These are phyloP conservation scores for Hemibagrus wyckioides DNA, from an alignment of 2,113 vertebrate species.

Conservation along the genomic window DNA sequence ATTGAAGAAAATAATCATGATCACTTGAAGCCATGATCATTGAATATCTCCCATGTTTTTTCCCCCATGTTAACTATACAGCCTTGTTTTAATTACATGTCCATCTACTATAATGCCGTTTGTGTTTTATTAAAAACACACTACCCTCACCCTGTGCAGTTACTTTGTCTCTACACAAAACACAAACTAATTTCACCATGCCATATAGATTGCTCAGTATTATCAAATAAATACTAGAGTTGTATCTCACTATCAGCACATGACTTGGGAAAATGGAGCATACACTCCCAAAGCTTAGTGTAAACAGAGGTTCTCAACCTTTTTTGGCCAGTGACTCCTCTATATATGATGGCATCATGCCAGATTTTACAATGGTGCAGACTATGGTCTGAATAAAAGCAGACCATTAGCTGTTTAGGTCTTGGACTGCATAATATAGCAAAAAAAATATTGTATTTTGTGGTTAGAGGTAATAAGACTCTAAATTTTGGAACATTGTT, in stretches of 20 bases:
- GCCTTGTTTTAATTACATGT: background rate
- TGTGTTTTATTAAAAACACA: background rate
- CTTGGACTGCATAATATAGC: background rate
- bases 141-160: background rate
- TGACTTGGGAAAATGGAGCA: background rate
- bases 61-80: background rate
- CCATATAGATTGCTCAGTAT: background rate
- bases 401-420: background rate
- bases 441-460: background rate
- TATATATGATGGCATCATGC: background rate
- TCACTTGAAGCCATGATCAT: too few relatives aligned
- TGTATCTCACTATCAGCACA: background rate
- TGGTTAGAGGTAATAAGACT: background rate
- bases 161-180: background rate
- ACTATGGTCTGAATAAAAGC: background rate
- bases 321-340: background rate
- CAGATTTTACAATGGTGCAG: background rate
- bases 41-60: background rate
- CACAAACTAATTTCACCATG: background rate
- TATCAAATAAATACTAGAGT: background rate
- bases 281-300: background rate
- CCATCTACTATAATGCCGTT: background rate
- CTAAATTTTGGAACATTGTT: too few relatives aligned
- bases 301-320: conserved; percentile 5
- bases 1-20: too few relatives aligned